phyloP scores from a whole-genome alignment of 2,888 invertebrate species.

The Drosophila ochracea region DNA sequence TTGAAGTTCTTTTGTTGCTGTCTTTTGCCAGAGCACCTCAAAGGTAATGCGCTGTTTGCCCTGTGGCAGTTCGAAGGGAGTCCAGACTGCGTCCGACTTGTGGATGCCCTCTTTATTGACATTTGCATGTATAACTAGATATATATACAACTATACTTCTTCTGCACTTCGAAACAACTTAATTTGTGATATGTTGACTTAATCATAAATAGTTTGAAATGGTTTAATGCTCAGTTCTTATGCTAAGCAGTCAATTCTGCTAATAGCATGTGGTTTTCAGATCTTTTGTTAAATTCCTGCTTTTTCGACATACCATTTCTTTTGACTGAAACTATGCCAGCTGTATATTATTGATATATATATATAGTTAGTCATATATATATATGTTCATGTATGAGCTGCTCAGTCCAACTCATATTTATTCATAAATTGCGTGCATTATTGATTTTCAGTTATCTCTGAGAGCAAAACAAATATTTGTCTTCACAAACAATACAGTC shows the following conservation, averaged over 20 bases:
- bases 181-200: neutral
- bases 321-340: neutral
- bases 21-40: constrained; percentile 25
- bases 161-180: neutral
- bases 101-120: constrained; percentile 15
- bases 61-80: neutral
- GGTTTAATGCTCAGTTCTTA: neutral
- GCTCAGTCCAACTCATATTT: neutral
- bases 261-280: neutral
- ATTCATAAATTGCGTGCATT: neutral
- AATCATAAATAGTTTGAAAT: neutral
- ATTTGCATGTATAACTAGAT: too few species aligned
- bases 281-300: neutral
- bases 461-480: neutral
- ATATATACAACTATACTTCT: neutral
- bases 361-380: neutral
- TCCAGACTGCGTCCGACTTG: constrained; percentile 2
- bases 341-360: too few species aligned
- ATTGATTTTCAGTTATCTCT: neutral
- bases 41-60: constrained; percentile 16
- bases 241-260: neutral
- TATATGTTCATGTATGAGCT: neutral
- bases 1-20: constrained; percentile 2
- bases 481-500: neutral
- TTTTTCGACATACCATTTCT: neutral